These are phyloP conservation scores for Periplaneta americana DNA, from an alignment of 1,140 invertebrate genomes.

Conservation along the genomic window DNA sequence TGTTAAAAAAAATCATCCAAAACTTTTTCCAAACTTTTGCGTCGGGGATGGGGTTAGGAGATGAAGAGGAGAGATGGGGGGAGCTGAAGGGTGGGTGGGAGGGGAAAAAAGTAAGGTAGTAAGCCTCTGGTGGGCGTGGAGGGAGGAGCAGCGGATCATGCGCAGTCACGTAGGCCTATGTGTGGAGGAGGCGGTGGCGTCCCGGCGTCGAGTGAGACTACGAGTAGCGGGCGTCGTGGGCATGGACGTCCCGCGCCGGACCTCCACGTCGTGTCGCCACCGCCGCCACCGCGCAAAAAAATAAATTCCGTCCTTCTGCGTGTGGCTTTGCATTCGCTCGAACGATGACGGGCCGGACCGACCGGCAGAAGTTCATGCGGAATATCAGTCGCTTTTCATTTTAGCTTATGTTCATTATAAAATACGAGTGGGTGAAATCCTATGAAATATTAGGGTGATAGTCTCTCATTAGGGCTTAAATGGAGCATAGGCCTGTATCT, in stretches of 20 bases:
- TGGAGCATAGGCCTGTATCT: too few species aligned
- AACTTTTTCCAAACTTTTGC: slow-evolving; percentile 2
- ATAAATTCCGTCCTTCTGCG: not conserved
- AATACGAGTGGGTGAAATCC: too few species aligned
- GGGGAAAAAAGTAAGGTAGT: slow-evolving; percentile 9
- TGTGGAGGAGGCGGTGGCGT: not conserved
- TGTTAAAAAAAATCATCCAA: not conserved
- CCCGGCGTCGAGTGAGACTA: not conserved
- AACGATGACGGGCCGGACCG: not conserved
- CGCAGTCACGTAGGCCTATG: not conserved
- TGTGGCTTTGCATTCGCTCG: not conserved
- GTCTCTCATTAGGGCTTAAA: too few species aligned
- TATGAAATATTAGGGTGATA: too few species aligned
- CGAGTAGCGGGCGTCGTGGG: not conserved
- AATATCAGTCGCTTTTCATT: too few species aligned
- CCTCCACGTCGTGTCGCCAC: not conserved
- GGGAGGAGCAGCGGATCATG: not conserved
- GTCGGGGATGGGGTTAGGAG: not conserved
- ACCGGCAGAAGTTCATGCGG: too few species aligned
- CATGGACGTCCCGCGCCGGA: slow-evolving; percentile 1
- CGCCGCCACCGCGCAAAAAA: not conserved
- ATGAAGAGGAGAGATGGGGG: not conserved
- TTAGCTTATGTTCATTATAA: too few species aligned
- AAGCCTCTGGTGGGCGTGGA: not conserved
- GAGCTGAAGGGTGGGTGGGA: not conserved